phyloP scores from a whole-genome alignment of 2,113 vertebrate species.

The Prunella himalayana region DNA sequence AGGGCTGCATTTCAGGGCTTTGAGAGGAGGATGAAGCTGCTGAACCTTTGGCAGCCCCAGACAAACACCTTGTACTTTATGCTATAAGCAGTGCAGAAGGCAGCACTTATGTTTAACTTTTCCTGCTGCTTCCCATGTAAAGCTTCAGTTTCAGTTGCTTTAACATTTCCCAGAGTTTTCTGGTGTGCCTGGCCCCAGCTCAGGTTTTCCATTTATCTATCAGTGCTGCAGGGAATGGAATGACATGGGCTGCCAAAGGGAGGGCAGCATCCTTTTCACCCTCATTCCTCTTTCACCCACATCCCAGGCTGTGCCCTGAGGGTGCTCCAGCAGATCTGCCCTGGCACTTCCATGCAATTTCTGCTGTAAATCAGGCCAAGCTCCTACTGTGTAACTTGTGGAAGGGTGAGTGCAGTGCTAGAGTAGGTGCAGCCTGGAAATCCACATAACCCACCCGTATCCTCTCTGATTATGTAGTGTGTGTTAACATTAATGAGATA shows the following conservation, averaged over 20 bases:
- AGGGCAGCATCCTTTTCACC: background rate
- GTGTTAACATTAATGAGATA: background rate
- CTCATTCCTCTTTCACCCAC: background rate
- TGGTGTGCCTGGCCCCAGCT: background rate
- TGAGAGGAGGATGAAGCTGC: background rate
- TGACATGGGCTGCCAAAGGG: rapidly evolving
- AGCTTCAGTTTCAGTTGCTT: background rate
- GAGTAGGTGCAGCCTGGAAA: background rate
- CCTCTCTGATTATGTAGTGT: background rate
- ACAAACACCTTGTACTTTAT: background rate
- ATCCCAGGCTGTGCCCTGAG: background rate
- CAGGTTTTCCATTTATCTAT: background rate
- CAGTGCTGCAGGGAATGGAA: background rate
- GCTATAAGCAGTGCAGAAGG: background rate
- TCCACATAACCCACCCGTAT: background rate
- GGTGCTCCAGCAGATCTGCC: background rate
- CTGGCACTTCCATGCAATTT: background rate
- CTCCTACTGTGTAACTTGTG: background rate
- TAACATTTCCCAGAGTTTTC: background rate
- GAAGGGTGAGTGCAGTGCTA: background rate
- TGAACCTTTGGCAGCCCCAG: background rate
- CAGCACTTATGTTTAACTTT: background rate
- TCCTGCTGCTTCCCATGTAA: background rate
- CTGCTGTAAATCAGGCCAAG: background rate
- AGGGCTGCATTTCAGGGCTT: background rate